These are phyloP conservation scores for Caenorhabditis drosophilae DNA, from an alignment of 2,888 invertebrate species.

Conservation along the genomic window DNA sequence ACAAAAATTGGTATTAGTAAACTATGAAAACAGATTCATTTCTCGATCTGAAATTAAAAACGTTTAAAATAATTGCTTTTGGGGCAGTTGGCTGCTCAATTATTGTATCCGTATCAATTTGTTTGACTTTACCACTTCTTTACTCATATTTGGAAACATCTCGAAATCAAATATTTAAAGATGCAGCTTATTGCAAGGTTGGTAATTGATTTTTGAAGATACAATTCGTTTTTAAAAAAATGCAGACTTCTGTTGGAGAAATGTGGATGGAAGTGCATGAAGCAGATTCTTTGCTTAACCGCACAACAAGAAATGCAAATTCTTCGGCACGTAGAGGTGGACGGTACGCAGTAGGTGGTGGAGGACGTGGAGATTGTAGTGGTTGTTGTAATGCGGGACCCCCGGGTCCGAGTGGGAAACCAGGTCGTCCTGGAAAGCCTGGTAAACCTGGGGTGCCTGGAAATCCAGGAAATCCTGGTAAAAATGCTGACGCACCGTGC, in stretches of 20 bases:
- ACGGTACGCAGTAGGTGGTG: slow-evolving; percentile 6
- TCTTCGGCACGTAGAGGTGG: slow-evolving; percentile 5
- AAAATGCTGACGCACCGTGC: slow-evolving; percentile 9
- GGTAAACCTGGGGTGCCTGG: slow-evolving; percentile 35
- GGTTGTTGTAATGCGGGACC: slow-evolving; percentile 34
- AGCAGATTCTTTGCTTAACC: slow-evolving; percentile 1
- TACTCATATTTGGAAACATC: slow-evolving; percentile 12
- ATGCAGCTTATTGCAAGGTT: slow-evolving; percentile 24
- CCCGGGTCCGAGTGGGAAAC: slow-evolving; percentile 20
- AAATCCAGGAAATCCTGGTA: slow-evolving; percentile 14
- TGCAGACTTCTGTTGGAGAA: slow-evolving; percentile 15
- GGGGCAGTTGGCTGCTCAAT: slow-evolving; percentile 18
- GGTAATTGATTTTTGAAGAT: background rate
- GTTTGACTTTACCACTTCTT: slow-evolving; percentile 20
- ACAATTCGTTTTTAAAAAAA: background rate
- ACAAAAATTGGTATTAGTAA: too few relatives aligned
- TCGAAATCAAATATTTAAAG: slow-evolving; percentile 8
- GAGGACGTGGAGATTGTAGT: background rate
- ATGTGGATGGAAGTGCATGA: slow-evolving; percentile 22
- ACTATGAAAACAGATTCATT: too few relatives aligned
- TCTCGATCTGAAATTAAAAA: slow-evolving; percentile 8
- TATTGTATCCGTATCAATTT: slow-evolving; percentile 12
- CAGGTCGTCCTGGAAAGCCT: slow-evolving; percentile 15
- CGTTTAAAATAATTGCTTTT: slow-evolving; percentile 19
- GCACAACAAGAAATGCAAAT: slow-evolving; percentile 20